phyloP scores from a whole-genome alignment of 2,113 vertebrate genomes.

The Progne subis region DNA sequence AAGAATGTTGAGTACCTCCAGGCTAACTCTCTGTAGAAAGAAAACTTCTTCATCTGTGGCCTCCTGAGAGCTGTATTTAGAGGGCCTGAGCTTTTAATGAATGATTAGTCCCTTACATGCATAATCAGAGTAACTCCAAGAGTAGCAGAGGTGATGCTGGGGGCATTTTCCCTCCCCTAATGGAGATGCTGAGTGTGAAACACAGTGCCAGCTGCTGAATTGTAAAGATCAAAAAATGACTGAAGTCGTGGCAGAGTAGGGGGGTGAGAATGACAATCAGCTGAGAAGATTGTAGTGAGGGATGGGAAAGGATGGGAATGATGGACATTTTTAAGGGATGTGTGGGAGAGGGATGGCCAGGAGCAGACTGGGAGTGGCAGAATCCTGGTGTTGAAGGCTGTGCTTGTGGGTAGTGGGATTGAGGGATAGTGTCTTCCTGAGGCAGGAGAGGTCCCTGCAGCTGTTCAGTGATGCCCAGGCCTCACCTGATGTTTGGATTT shows the following conservation, averaged over 20 bases:
- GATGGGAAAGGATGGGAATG: neutral
- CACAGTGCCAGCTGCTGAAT: neutral
- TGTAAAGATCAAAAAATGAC: neutral
- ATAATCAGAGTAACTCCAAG: neutral
- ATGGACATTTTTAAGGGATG: no score
- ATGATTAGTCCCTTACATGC: neutral
- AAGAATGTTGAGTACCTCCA: neutral
- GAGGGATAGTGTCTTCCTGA: neutral
- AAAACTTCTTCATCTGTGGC: neutral
- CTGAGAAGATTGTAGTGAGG: neutral
- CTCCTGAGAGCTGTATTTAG: neutral
- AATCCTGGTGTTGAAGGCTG: neutral
- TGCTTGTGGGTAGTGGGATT: rapidly evolving
- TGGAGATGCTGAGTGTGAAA: neutral
- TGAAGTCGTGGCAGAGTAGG: neutral
- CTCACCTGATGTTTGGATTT: neutral
- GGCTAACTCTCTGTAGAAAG: neutral
- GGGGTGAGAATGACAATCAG: neutral
- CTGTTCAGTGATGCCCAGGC: neutral
- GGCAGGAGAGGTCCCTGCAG: neutral
- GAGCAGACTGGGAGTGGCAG: neutral
- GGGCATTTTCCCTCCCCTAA: neutral
- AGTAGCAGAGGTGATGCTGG: neutral
- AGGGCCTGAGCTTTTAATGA: neutral
- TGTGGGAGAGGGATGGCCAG: neutral